Evolutionary conservation across 2,113 vertebrate genomes (phyloP), one percentile per base, ranked within the genome.

Genomic region (Rana temporaria): DNA sequence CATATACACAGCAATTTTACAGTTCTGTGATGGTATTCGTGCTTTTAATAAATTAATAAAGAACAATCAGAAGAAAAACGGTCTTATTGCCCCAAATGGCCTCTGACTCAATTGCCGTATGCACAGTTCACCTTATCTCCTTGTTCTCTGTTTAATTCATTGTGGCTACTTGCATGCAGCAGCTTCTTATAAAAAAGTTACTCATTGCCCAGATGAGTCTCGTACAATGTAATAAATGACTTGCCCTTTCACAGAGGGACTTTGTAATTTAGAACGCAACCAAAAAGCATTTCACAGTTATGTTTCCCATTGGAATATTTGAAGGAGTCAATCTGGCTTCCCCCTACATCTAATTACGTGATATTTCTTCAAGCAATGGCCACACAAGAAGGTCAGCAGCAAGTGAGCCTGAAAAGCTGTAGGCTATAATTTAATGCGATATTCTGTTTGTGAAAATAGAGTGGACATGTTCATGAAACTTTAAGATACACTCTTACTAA

Each of bases 321-420:
- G 15, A 57, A 48, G 73, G n/a, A 76, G 59, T 22, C 73, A 38
- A 17, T 60, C 30, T 76, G 73, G 48, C 63, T 76, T 76, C 63
- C 57, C 22, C 14, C 57, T 20, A 55, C 32, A 48, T 42, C 73
- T 76, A 76, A 76, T 76, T 76, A 76, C 34, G 34, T 76, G 73
- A 57, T 76, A 76, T 76, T 76, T 76, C 73, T 76, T 30, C n/a
- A 18, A 76, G 73, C 57, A 16, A 63, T 76, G 57, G 57, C 57
- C 32, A 15, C 63, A 48, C 12, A 74, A 60, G 24, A 74, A 74
- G 71, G 53, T 72, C 48, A 53, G 42, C 8, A 15, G 30, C 32
- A 56, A 74, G 55, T 74, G 26, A 60, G 72, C 72, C 72, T 60
- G 30, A 26, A 74, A 74, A 6, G 26, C 24, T 74, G 73, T 59